These are phyloP conservation scores for Blennius ocellaris DNA, from an alignment of 2,113 vertebrate genomes.

Conservation along the genomic window DNA sequence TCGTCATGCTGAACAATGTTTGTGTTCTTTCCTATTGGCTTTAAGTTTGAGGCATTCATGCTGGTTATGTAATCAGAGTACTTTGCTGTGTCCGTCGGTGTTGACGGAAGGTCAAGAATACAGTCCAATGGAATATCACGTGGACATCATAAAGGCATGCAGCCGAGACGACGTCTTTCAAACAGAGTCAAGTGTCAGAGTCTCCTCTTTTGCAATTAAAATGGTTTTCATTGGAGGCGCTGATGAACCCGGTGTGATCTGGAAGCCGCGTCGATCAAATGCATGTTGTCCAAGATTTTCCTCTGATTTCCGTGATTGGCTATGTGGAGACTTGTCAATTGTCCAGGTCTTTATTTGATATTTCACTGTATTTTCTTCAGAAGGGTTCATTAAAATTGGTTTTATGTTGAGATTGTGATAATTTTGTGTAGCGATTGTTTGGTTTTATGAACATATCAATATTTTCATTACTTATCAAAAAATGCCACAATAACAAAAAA, in stretches of 20 bases:
- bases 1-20: conserved; percentile 31
- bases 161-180: not conserved
- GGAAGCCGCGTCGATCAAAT: conserved; percentile 1
- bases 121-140: not conserved
- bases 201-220: not conserved
- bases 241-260: conserved; percentile 18
- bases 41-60: conserved; percentile 32
- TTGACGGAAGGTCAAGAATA: conserved; percentile 6
- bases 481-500: too few species aligned
- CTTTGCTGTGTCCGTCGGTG: conserved; percentile 12
- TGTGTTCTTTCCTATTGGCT: conserved; percentile 47
- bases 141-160: not conserved
- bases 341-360: too few species aligned
- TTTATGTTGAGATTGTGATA: too few species aligned
- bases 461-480: too few species aligned
- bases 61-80: conserved; percentile 26
- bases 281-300: not conserved
- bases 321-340: too few species aligned
- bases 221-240: conserved; percentile 5
- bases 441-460: too few species aligned
- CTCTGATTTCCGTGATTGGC: not conserved
- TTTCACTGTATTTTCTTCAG: too few species aligned
- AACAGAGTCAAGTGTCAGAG: not conserved
- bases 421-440: too few species aligned
- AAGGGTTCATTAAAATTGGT: too few species aligned